Evolutionary conservation across 2,797 vertebrate genomes (phyloP), one percentile per base, ranked within the genome.

Genomic region (Phrynocephalus forsythii): DNA sequence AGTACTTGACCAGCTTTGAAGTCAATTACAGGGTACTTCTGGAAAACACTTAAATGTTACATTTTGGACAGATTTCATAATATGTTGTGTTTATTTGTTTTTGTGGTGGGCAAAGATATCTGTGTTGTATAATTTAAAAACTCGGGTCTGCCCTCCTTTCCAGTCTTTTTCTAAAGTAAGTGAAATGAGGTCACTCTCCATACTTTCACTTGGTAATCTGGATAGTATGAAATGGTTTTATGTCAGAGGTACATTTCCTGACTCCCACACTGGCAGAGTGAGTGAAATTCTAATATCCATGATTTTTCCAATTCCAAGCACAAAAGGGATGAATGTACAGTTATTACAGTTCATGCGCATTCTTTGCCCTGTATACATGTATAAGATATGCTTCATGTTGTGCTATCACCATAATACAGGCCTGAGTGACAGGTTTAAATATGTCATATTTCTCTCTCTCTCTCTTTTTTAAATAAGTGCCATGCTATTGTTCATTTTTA

Each of bases 391-490:
- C 85, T 68, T 88, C 71, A 81, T 82, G 48, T 85, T 67, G 22
- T 82, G 44, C 38, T 85, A 71, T 88, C 87, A 88, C 7, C 85
- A 52, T 85, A 38, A 63, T 38, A 33, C 44, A 71, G 71, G 81
- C 38, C 52, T 84, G n/a, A 87, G 33, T 95, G 86, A 89, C 93
- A 93, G 90, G 89, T 91, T 92, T 94, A 93, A 93, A 92, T 90
- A 86, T 79, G 91, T 66, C 86, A 95, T 89, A 89, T 92, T 87
- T 85, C 82, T 94, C 92, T 90, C 85, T 56, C 92, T 91, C 60
- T 73, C 6, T 90, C 94, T 95, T 95, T 88, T 96, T 85, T 79
- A 73, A 90, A 80, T 85, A 93, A 94, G 96, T 96, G 95, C 96
- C 96, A 96, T 94, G 90, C n/a, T 90, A 83, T 73, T 93, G 82